Base-by-base conservation (phyloP, 2,888 invertebrate genomes). In the Plusia festucae region DNA sequence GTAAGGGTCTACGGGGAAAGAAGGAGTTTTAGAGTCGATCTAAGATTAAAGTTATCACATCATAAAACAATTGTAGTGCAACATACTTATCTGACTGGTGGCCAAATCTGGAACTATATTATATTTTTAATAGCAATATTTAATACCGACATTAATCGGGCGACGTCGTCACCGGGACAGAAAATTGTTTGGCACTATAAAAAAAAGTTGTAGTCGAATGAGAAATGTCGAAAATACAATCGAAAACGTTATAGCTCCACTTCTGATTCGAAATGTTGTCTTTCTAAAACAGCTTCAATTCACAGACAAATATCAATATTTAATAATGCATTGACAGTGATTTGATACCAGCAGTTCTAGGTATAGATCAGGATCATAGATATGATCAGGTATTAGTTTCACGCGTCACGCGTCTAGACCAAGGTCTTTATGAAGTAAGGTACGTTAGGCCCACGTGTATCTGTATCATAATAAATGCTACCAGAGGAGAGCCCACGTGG, bases 401-500 rank as follows among this genome's bases (percentile, higher is more conserved):
- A n/a, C 11, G 34, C 40, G 40, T 40, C 40, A 40, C n/a, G n/a
- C n/a, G 40, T 40, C 40, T 40, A 40, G n/a, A 40, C 40, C 40
- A 40, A 40, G 40, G 40, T 40, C 40, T 40, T 1, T 40, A n/a
- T 6, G 40, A 40, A 40, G 40, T n/a, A 15, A 40, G 40, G 40
- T 40, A 40, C 40, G 40, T 34, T 34, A 34, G 40, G n/a, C 40
- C 40, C n/a, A 40, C 40, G 40, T 40, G 40, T 40, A 5, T 15
- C n/a, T 40, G n/a, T 6, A n/a, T 15, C 13, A 40, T n/a, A n/a
- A 40, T n/a, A 5, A 2, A n/a, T 40, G n/a, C 40, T 40, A 40
- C n/a, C 5, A 24, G 24, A 3, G 34, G 13, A 3, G 40, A 40
- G n/a, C 40, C 40, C 40, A 40, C 40, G 40, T 40, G 40, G 40